A percentile compares a stretch with the other conserved stretches of the same genome.
These are phyloP conservation scores for Anabas testudineus DNA, from an alignment of 2,797 vertebrate genomes.

Conservation along the genomic window DNA sequence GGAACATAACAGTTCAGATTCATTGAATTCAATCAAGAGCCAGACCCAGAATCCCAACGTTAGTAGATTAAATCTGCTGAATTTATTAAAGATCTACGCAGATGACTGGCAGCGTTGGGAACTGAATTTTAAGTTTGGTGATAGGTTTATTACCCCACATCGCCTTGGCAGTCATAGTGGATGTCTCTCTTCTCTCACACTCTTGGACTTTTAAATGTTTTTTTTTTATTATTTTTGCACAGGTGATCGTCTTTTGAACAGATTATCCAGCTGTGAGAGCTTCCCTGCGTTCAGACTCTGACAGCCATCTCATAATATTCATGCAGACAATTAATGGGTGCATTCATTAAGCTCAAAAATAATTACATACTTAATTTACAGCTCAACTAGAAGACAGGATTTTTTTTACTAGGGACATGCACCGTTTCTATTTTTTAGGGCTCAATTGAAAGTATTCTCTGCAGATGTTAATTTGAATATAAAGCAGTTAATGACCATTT, in stretches of 20 bases:
- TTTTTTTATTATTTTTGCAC: no score
- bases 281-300: background rate
- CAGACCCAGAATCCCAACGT: constrained; percentile 12
- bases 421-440: background rate
- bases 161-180: background rate
- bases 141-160: background rate
- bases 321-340: constrained; percentile 7
- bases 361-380: constrained; percentile 4
- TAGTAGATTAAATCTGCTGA: constrained; percentile 22
- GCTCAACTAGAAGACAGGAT: background rate
- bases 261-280: constrained; percentile 22
- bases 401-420: background rate
- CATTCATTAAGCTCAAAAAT: constrained; percentile 9
- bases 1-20: constrained; percentile 17
- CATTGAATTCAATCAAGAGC: constrained; percentile 18
- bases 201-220: constrained; percentile 17
- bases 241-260: background rate
- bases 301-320: background rate
- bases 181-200: constrained; percentile 13
- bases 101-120: background rate
- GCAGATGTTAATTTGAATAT: background rate
- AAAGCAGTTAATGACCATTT: background rate
- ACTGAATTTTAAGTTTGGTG: background rate
- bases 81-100: constrained; percentile 6
- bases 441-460: constrained; percentile 1